Base-by-base conservation (phyloP, 1,140 invertebrate genomes). In the Condylostylus longicornis region DNA sequence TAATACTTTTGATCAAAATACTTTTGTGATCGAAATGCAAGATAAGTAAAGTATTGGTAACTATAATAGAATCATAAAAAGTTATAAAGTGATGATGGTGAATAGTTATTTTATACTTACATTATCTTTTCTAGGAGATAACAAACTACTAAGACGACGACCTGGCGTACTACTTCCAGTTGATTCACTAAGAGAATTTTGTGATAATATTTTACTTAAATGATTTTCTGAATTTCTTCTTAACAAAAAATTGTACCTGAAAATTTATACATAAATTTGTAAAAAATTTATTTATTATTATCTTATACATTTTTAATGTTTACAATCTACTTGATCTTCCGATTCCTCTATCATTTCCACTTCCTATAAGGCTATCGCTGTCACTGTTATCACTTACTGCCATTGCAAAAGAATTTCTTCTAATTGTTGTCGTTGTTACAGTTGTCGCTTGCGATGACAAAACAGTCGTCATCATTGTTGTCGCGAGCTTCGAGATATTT, bases 221-320 rank as follows among this genome's bases (percentile, higher is more conserved):
- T 47, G 46, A 42, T 48, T 49, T 53, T 58, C 46, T 44, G 58
- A 59, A 43, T 59, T 59, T 38, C 56, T 56, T 23, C 48, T 62
- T 48, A 54, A 66, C 48, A 57, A 67, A 57, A 63, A 69, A 62
- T 53, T 67, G 45, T 54, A 67, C 59, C 53, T 68, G 53, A 29
- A 27, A 50, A 45, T 14, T 35, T 41, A 22, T 5, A n/a, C 17
- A 30, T 9, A 18, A 17, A 29, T 12, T 13, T 15, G 5, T 10
- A 36, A 35, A 27, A 43, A 18, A n/a, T n/a, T n/a, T n/a, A n/a
- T n/a, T n/a, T n/a, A n/a, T n/a, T n/a, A n/a, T n/a, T n/a, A n/a
- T n/a, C n/a, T n/a, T n/a, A n/a, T n/a, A n/a, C n/a, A n/a, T n/a
- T n/a, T n/a, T n/a, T n/a, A n/a, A n/a, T n/a, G n/a, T n/a, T n/a